A percentile compares a stretch with the other conserved stretches of the same genome.
Evolutionary conservation across 2,888 invertebrate species (phyloP).

Genomic region (Hoplodrina blanda): DNA sequence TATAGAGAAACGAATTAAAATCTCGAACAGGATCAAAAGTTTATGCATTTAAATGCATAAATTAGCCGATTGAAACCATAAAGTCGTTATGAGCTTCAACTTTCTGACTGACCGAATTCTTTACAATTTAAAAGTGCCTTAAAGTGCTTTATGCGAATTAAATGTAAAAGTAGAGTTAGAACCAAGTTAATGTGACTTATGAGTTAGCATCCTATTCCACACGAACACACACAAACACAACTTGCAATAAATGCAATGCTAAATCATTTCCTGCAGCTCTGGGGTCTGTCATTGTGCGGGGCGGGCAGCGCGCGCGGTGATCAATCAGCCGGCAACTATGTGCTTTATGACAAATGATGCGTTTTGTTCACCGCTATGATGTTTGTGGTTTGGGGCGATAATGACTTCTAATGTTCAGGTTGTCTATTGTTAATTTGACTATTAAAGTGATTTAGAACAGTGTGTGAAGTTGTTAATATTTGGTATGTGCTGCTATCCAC

Average conservation of each 20-base stretch:
- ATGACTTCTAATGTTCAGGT: conserved; percentile 32
- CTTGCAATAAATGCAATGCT: conserved; percentile 56
- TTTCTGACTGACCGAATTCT: neutral
- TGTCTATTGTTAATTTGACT: conserved; percentile 48
- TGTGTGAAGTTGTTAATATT: conserved; percentile 5
- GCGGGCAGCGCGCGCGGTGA: conserved; percentile 39
- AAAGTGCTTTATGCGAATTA: too few species aligned
- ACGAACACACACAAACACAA: conserved; percentile 32
- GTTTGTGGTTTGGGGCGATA: conserved; percentile 32
- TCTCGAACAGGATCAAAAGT: conserved; percentile 1
- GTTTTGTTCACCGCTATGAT: conserved; percentile 46
- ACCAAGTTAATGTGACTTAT: conserved; percentile 25
- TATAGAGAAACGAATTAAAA: conserved; percentile 1
- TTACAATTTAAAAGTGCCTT: neutral
- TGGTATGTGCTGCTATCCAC: conserved; percentile 1
- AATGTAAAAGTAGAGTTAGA: neutral
- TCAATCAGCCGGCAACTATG: conserved; percentile 62
- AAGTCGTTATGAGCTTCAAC: neutral
- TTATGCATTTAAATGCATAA: conserved; percentile 19
- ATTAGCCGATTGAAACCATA: neutral
- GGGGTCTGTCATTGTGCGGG: conserved; percentile 27
- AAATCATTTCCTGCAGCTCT: conserved; percentile 63
- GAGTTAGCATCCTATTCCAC: conserved; percentile 38
- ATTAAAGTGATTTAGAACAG: conserved; percentile 20
- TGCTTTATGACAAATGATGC: conserved; percentile 64